Base-by-base conservation (phyloP, 2,888 invertebrate species). In the Emmelina monodactyla region DNA sequence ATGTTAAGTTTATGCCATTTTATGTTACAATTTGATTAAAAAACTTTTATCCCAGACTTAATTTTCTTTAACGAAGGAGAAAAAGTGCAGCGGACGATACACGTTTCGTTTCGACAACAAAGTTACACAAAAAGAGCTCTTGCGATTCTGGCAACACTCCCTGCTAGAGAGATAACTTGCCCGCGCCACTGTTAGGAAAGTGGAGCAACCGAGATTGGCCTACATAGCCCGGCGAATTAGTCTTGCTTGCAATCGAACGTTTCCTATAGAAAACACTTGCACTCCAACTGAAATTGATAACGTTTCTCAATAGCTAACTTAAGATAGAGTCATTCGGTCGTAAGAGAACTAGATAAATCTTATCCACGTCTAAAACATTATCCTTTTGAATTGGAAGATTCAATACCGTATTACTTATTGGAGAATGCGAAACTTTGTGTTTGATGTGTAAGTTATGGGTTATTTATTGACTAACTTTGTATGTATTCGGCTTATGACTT, bases 111-210 rank as follows among this genome's bases (percentile, higher is more conserved):
- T 76, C 75, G 54, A 71, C 67, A 76, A 71, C 65, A 68, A 64
- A 66, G 70, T 78, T 78, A 73, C 67, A 73, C 73, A 71, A 76
- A 73, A 60, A 55, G 48, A 62, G 64, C 65, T 62, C 62, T 66
- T 55, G 62, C 62, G 60, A 58, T 58, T 56, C 51, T 70, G 73
- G 68, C 68, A 71, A 63, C 60, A 55, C 56, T 65, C 72, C 64
- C 72, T 63, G 62, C 55, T n/a, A n/a, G n/a, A n/a, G n/a, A 67
- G 71, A 70, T 73, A 70, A 67, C 62, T 70, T 63, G 64, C 64
- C n/a, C n/a, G n/a, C n/a, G n/a, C n/a, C n/a, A 62, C 59, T 59
- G 67, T 76, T 76, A 72, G 67, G 76, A 73, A 78, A 76, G 68
- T 72, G 67, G 73, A 69, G 53, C 71, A 58, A 55, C 70, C 67